phyloP scores from a whole-genome alignment of 2,888 invertebrate species.

The Muscina levida region DNA sequence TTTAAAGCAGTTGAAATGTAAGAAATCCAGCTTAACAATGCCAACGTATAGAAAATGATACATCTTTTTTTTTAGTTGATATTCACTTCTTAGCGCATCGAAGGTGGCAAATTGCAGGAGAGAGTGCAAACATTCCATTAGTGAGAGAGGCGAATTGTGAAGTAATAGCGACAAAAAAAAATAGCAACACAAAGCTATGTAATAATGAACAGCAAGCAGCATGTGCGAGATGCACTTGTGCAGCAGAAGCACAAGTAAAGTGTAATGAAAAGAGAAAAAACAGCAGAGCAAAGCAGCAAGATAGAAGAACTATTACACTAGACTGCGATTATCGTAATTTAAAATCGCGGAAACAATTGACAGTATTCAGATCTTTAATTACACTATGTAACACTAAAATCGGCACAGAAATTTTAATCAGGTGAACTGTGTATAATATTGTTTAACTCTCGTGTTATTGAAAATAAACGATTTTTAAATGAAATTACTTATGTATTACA shows the following conservation, averaged over 20 bases:
- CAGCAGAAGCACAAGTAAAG: conserved; percentile 3
- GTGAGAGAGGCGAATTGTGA: too few relatives aligned
- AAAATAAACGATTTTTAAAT: too few relatives aligned
- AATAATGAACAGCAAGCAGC: conserved; percentile 45
- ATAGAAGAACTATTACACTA: too few relatives aligned
- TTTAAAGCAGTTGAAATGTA: conserved; percentile 42
- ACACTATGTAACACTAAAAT: too few relatives aligned
- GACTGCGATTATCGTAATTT: not conserved
- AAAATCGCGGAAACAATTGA: conserved; percentile 13
- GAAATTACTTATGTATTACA: too few relatives aligned
- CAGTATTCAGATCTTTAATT: too few relatives aligned
- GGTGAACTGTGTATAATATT: too few relatives aligned
- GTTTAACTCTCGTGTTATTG: too few relatives aligned
- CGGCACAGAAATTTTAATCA: too few relatives aligned
- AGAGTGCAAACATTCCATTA: too few relatives aligned
- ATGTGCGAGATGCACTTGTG: conserved; percentile 62
- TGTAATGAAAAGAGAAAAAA: conserved; percentile 14
- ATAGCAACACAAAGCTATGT: conserved; percentile 49
- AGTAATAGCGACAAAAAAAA: conserved; percentile 6
- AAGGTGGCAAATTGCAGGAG: not conserved
- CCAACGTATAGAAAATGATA: conserved; percentile 1
- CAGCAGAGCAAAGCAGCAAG: conserved; percentile 4
- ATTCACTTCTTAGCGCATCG: not conserved
- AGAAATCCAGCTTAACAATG: conserved; percentile 58
- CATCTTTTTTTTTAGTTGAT: not conserved